Evolutionary conservation across 2,888 invertebrate genomes (phyloP).

Genomic region (Dimorphilus gyrociliatus): DNA sequence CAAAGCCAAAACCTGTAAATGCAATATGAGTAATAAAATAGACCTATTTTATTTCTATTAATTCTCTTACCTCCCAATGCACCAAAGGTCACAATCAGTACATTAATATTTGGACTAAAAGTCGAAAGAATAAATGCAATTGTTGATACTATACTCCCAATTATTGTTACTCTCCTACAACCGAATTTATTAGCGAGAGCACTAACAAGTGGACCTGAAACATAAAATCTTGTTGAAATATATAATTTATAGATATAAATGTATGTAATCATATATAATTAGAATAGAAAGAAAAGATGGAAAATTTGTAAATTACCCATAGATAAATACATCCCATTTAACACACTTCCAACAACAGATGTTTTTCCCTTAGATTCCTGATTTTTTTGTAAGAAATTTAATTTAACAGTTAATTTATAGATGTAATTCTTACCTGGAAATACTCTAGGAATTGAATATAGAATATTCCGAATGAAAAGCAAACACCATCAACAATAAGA

Average conservation of each 20-base stretch:
- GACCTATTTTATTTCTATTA: slow-evolving; percentile 1
- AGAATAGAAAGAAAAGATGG: background rate
- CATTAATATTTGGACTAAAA: slow-evolving; percentile 61
- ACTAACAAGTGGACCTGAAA: slow-evolving; percentile 72
- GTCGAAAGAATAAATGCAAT: slow-evolving; percentile 54
- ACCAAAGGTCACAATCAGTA: slow-evolving; percentile 66
- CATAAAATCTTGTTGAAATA: background rate
- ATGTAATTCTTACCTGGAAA: slow-evolving; percentile 55
- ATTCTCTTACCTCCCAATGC: slow-evolving; percentile 60
- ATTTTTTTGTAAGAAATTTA: no score
- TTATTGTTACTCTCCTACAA: slow-evolving; percentile 67
- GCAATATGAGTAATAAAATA: no score
- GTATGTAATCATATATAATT: background rate
- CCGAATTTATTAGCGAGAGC: slow-evolving; percentile 84
- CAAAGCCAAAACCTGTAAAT: slow-evolving; percentile 65
- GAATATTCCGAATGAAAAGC: slow-evolving; percentile 67
- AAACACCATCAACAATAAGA: slow-evolving; percentile 56
- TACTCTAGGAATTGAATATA: slow-evolving; percentile 47
- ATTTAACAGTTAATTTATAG: no score
- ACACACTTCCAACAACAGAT: slow-evolving; percentile 65
- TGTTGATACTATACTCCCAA: slow-evolving; percentile 58
- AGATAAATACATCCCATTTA: slow-evolving; percentile 77
- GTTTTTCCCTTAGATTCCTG: slow-evolving; percentile 54
- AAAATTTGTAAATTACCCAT: slow-evolving; percentile 46
- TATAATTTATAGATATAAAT: no score